Conservation (phyloP, 2,888 invertebrate species). For the Scaptomyza cyrtandrae region DNA sequence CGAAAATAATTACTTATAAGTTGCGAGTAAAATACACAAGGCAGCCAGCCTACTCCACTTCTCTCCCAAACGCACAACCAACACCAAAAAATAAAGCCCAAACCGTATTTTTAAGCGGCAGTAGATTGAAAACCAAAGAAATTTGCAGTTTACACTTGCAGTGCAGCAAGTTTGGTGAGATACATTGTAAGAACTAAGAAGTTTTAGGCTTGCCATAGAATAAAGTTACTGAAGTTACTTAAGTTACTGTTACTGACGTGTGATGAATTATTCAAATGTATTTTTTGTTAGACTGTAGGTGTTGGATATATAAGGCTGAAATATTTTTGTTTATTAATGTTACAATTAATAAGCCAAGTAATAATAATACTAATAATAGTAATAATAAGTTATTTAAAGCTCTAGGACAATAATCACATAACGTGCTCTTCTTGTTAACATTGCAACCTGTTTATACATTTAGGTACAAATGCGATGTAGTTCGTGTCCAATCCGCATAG, state of each 20-base stretch:
- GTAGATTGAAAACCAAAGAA: conserved; percentile 50
- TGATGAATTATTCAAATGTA: background rate
- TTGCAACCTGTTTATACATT: too few relatives aligned
- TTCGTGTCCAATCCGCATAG: too few relatives aligned
- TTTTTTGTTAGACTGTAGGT: background rate
- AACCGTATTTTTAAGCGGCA: conserved; percentile 17
- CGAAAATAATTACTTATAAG: conserved; percentile 83
- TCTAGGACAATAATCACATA: too few relatives aligned
- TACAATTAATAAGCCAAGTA: too few relatives aligned
- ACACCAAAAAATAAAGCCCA: conserved; percentile 16
- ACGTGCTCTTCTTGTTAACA: too few relatives aligned
- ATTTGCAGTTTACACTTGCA: conserved; percentile 29
- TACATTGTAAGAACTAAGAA: background rate
- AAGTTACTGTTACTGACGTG: conserved; percentile 17
- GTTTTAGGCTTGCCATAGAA: background rate
- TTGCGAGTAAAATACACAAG: conserved; percentile 70
- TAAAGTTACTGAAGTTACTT: conserved; percentile 20
- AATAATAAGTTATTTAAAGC: too few relatives aligned
- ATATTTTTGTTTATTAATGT: too few relatives aligned
- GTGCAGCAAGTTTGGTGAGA: conserved; percentile 1
- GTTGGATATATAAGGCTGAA: too few relatives aligned
- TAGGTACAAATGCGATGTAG: too few relatives aligned
- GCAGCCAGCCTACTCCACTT: conserved; percentile 3
- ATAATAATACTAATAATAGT: too few relatives aligned
- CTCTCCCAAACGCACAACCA: background rate